A percentile compares a stretch with the other conserved stretches of the same genome.
Conservation (phyloP, 2,797 vertebrate genomes). For the Trichosurus vulpecula region DNA sequence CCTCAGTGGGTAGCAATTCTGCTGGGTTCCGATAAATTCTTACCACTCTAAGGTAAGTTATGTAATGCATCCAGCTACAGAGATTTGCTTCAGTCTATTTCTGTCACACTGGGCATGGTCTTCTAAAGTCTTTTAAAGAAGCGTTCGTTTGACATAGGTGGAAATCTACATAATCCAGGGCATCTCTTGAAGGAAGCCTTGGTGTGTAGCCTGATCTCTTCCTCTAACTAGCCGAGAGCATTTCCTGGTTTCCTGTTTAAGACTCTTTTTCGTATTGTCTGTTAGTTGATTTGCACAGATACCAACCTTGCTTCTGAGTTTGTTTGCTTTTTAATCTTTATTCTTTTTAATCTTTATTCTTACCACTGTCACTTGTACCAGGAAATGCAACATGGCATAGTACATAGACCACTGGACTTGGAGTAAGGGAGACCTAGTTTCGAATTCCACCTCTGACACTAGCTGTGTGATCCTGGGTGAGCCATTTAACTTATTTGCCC, state of each 20-base stretch:
- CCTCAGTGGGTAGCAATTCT: background rate
- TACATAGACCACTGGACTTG: background rate
- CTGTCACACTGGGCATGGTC: background rate
- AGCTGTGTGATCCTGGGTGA: background rate
- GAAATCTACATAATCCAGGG: background rate
- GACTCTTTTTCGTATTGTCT: background rate
- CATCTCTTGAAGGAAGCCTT: background rate
- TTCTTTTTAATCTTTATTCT: slow-evolving; percentile 25
- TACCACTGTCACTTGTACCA: slow-evolving; percentile 4
- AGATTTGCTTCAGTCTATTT: background rate
- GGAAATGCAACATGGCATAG: background rate
- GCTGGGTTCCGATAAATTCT: slow-evolving; percentile 38
- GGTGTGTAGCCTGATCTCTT: background rate
- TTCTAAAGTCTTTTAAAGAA: background rate
- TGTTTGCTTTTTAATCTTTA: slow-evolving; percentile 32
- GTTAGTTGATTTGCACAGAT: slow-evolving; percentile 22
- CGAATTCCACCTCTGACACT: background rate
- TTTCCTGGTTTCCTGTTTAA: background rate
- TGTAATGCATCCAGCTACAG: background rate
- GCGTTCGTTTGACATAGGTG: background rate
- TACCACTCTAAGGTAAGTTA: fast-evolving
- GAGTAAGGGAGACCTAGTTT: background rate
- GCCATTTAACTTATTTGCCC: background rate
- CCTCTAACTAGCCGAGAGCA: background rate
- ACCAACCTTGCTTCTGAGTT: slow-evolving; percentile 41